Base-by-base conservation (phyloP, 2,888 invertebrate genomes). In the Cybosia mesomella region DNA sequence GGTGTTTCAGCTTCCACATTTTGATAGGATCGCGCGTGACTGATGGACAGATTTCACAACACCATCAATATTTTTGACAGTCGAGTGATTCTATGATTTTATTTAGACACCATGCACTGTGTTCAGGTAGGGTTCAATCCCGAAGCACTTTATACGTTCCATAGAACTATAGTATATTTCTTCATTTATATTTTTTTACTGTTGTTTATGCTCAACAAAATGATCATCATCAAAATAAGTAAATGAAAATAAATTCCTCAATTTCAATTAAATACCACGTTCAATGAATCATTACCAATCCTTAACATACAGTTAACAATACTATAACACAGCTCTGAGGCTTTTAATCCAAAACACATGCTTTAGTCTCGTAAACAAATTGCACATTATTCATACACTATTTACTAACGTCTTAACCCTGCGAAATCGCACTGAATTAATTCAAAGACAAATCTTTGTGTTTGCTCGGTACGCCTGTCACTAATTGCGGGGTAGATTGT, bases 371-470 rank as follows among this genome's bases (percentile, higher is more conserved):
- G 32, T 63, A 61, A 67, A 63, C 39, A 65, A 71, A 64, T 67
- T 77, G 78, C 73, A 79, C 70, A 80, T 71, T 73, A 74, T 71
- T 79, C 66, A 65, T 60, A 72, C 65, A 60, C 58, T 81, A 71
- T 77, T 78, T 79, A 76, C 79, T 72, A 76, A 79, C 72, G 73
- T 72, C 73, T 79, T 75, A 80, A 75, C 83, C 71, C 71, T 66
- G 70, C 66, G 62, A 75, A 80, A 79, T 76, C 72, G 72, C 67
- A 72, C 67, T 75, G 71, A 83, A 80, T 79, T 80, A 81, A 83
- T 85, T 76, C 79, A 67, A 81, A 83, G 84, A 82, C 81, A 85
- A 85, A 85, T 84, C 81, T 81, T 77, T 77, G 74, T 86, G 82
- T 87, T 83, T 84, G 75, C 76, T 67, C 72, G 66, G 74, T 79